Base-by-base conservation (phyloP, 1,140 invertebrate species). In the Drosophila subobscura region DNA sequence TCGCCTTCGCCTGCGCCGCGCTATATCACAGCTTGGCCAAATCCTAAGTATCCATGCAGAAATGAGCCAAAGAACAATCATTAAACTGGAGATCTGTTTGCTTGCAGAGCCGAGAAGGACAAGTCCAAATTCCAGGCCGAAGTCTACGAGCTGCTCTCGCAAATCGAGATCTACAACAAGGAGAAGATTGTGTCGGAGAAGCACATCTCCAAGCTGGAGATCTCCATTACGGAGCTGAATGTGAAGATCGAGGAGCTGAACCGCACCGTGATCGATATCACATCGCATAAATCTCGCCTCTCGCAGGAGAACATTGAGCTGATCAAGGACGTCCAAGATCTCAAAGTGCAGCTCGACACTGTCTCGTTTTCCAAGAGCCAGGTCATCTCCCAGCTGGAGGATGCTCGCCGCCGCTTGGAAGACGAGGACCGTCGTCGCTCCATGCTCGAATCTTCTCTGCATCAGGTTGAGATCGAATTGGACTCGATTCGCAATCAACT, bases 41-140 rank as follows among this genome's bases (percentile, higher is more conserved):
- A 47, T 52, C 56, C 81, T 81, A 85, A 85, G 81, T 85, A 85
- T 85, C 65, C 12, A 37, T 37, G 49, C 40, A 46, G 12, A 6
- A 4, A n/a, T 22, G 12, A 51, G 6, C 27, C 37, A 4, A 14
- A 33, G 61, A 42, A 8, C 29, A 29, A 22, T 45, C n/a, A 66
- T 42, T 80, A 56, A 76, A 76, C 23, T 54, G 46, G 63, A 76
- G 56, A 52, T 54, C 20, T 44, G 14, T 25, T 68, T 75, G 66
- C 33, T 93, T 92, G 33, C 93, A 99, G 97, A 92, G 93, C 96
- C 91, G 97, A 99, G 92, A 99, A 99, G 92, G 98, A 99, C 92
- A 99, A 98, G 93, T 93, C 95, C 83, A 98, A 98, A 93, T 97
- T 98, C 93, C 97, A 99, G 93, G 95, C 96, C 89, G 98, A 99